Percentiles rank a stretch among this genome's conserved stretches.
Conservation (phyloP, 2,888 invertebrate genomes). For the Cerastis rubricosa region DNA sequence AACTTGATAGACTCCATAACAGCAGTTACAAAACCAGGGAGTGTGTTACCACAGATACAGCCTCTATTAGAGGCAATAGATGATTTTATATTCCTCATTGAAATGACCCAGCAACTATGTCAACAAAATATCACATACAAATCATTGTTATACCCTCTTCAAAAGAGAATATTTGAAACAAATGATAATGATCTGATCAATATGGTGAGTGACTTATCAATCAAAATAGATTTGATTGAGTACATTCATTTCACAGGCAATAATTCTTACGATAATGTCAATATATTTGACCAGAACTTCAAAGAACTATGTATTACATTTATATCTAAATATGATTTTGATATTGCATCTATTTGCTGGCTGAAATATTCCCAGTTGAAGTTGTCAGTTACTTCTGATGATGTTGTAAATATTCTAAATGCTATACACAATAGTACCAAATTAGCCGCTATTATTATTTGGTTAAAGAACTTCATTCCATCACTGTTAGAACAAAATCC, state of each 20-base stretch:
- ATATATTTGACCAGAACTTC: slow-evolving; percentile 79
- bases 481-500: slow-evolving; percentile 85
- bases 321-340: slow-evolving; percentile 84
- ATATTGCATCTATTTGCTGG: slow-evolving; percentile 88
- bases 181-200: slow-evolving; percentile 70
- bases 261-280: slow-evolving; percentile 76
- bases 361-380: slow-evolving; percentile 84
- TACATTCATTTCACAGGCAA: slow-evolving; percentile 84
- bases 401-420: slow-evolving; percentile 81
- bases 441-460: slow-evolving; percentile 85
- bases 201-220: slow-evolving; percentile 78
- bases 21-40: slow-evolving; percentile 67
- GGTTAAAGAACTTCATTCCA: slow-evolving; percentile 87
- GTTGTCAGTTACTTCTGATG: slow-evolving; percentile 71
- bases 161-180: slow-evolving; percentile 77
- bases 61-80: slow-evolving; percentile 80
- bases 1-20: slow-evolving; percentile 70
- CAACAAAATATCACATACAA: slow-evolving; percentile 79
- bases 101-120: slow-evolving; percentile 76
- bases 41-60: slow-evolving; percentile 75
- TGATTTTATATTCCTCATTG: slow-evolving; percentile 77
- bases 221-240: slow-evolving; percentile 85
- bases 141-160: slow-evolving; percentile 79
- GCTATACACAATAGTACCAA: slow-evolving; percentile 85
- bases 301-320: slow-evolving; percentile 82